These are phyloP conservation scores for Zosterops japonicus DNA, from an alignment of 2,113 vertebrate species.

Conservation along the genomic window DNA sequence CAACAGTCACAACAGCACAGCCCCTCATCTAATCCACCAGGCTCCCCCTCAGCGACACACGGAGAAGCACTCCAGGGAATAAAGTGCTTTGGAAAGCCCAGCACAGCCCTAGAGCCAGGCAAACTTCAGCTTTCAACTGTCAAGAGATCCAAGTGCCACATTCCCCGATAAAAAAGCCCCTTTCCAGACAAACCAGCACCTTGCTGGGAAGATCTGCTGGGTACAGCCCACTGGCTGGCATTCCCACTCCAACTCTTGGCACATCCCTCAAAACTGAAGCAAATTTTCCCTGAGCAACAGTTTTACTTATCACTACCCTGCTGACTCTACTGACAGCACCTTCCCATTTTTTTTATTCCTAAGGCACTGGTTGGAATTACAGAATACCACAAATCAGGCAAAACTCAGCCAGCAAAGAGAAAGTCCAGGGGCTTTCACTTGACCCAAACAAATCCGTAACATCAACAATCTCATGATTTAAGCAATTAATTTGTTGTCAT, in stretches of 20 bases:
- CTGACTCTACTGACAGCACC: neutral
- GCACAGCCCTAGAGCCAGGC: neutral
- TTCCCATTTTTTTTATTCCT: neutral
- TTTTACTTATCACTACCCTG: neutral
- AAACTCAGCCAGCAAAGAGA: neutral
- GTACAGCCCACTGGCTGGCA: neutral
- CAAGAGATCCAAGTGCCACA: neutral
- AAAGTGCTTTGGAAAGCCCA: neutral
- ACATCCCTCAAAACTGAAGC: conserved; percentile 26
- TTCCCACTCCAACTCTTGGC: neutral
- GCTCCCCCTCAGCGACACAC: neutral
- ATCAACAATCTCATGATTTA: neutral
- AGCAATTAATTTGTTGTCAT: conserved; percentile 14
- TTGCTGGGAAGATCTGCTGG: neutral
- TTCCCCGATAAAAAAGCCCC: neutral
- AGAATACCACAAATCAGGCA: neutral
- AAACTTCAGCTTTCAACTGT: neutral
- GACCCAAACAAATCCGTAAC: conserved; percentile 37
- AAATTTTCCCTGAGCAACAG: conserved; percentile 13
- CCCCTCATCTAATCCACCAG: neutral
- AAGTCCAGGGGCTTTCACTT: neutral
- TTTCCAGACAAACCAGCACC: neutral
- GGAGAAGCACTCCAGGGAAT: neutral
- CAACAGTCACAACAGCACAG: neutral
- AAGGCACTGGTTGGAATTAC: neutral